These are phyloP conservation scores for Agrotis puta DNA, from an alignment of 2,888 invertebrate genomes.

Conservation along the genomic window DNA sequence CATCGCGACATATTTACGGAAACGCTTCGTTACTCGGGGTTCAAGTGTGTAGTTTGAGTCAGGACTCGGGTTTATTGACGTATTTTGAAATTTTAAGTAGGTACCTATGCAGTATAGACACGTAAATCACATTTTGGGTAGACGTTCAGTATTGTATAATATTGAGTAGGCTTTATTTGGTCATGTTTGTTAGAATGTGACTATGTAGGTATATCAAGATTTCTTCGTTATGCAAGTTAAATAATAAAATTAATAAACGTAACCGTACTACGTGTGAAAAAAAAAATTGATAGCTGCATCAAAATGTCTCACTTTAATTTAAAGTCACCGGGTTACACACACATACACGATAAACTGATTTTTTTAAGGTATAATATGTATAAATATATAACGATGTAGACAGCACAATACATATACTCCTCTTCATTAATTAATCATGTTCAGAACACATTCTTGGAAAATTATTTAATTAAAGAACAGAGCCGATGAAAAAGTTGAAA, in stretches of 20 bases:
- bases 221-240: too few species aligned
- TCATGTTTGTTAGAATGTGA: too few species aligned
- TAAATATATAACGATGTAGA: too few species aligned
- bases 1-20: conserved; percentile 56
- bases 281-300: too few species aligned
- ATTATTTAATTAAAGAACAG: conserved; percentile 58
- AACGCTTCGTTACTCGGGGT: conserved; percentile 54
- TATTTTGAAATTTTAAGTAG: conserved; percentile 40
- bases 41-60: conserved; percentile 49
- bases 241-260: too few species aligned
- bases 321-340: too few species aligned
- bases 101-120: conserved; percentile 13
- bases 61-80: conserved; percentile 31
- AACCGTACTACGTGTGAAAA: background rate
- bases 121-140: conserved; percentile 4
- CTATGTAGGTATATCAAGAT: too few species aligned
- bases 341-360: too few species aligned
- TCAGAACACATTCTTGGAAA: conserved; percentile 39
- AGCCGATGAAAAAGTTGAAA: conserved; percentile 49
- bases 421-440: conserved; percentile 55
- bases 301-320: too few species aligned
- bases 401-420: background rate
- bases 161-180: background rate
- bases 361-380: too few species aligned
- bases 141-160: conserved; percentile 12